Conservation (phyloP, 2,797 vertebrate genomes). For the Labroides dimidiatus region DNA sequence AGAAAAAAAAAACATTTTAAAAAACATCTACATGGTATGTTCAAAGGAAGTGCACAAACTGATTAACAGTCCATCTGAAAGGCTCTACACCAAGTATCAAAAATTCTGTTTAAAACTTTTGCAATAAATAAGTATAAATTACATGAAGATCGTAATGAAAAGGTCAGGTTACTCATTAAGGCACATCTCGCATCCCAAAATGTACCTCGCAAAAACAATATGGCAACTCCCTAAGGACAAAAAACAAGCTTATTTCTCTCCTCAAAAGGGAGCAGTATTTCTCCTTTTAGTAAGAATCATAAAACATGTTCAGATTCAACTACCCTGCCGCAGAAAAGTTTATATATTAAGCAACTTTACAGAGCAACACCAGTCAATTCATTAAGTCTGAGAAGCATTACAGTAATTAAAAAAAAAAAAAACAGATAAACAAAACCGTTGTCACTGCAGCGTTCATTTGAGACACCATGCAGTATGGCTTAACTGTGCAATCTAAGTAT, state of each 20-base stretch:
- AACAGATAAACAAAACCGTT: slow-evolving; percentile 25
- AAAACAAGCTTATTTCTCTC: slow-evolving; percentile 73
- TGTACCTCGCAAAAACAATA: slow-evolving; percentile 79
- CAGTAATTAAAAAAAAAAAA: slow-evolving; percentile 17
- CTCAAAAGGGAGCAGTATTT: slow-evolving; percentile 72
- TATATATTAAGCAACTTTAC: slow-evolving; percentile 69
- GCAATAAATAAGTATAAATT: slow-evolving; percentile 90
- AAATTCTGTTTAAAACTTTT: slow-evolving; percentile 77
- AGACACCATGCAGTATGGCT: slow-evolving; percentile 57
- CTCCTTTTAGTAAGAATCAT: slow-evolving; percentile 71
- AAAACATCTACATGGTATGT: slow-evolving; percentile 75
- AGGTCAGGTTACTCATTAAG: slow-evolving; percentile 79
- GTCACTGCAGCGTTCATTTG: slow-evolving; percentile 48
- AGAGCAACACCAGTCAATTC: slow-evolving; percentile 63
- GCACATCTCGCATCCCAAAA: slow-evolving; percentile 79
- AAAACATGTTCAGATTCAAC: slow-evolving; percentile 72
- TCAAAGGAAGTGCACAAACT: slow-evolving; percentile 85
- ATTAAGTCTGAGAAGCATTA: slow-evolving; percentile 53
- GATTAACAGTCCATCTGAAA: slow-evolving; percentile 66
- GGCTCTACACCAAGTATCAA: slow-evolving; percentile 75
- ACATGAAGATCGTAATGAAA: slow-evolving; percentile 76
- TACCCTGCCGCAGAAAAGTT: slow-evolving; percentile 78
- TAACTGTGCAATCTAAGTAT: slow-evolving; percentile 66
- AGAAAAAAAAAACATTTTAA: slow-evolving; percentile 73
- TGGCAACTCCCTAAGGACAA: slow-evolving; percentile 76